Percentiles rank a stretch among this genome's conserved stretches.
Evolutionary conservation across 2,888 invertebrate species (phyloP).

Genomic region (Schizotus pectinicornis): DNA sequence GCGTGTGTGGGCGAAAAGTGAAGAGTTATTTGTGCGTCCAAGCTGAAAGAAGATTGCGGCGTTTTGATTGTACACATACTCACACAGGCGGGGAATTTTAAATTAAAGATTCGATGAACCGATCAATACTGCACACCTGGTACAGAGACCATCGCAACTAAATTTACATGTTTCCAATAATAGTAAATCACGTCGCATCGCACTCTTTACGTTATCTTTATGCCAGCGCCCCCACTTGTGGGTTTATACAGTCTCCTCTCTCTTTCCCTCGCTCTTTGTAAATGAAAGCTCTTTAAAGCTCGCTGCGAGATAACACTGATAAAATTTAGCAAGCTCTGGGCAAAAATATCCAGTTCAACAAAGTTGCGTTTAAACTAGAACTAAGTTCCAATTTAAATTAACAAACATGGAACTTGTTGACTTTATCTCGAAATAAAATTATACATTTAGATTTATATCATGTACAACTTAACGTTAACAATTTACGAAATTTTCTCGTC

Average conservation of each 20-base stretch:
- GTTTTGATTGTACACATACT: constrained; percentile 41
- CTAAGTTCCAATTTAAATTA: constrained; percentile 27
- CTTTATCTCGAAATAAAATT: constrained; percentile 23
- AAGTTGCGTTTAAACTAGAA: constrained; percentile 16
- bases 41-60: constrained; percentile 35
- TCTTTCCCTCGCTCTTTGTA: constrained; percentile 28
- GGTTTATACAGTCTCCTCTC: constrained; percentile 36
- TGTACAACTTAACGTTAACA: constrained; percentile 7
- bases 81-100: constrained; percentile 31
- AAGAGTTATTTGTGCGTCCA: constrained; percentile 12
- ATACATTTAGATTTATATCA: constrained; percentile 21
- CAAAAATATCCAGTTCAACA: constrained; percentile 20
- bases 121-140: constrained; percentile 39
- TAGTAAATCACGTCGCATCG: constrained; percentile 44
- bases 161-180: constrained; percentile 48
- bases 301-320: constrained; percentile 18
- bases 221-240: constrained; percentile 35
- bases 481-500: constrained; percentile 8
- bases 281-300: constrained; percentile 25
- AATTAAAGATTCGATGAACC: constrained; percentile 34
- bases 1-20: constrained; percentile 4
- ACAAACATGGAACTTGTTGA: constrained; percentile 28
- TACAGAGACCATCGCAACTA: constrained; percentile 38
- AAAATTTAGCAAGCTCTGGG: constrained; percentile 21
- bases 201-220: constrained; percentile 43